Evolutionary conservation across 2,888 invertebrate species (phyloP).

Genomic region (Drosophila tanythrix): DNA sequence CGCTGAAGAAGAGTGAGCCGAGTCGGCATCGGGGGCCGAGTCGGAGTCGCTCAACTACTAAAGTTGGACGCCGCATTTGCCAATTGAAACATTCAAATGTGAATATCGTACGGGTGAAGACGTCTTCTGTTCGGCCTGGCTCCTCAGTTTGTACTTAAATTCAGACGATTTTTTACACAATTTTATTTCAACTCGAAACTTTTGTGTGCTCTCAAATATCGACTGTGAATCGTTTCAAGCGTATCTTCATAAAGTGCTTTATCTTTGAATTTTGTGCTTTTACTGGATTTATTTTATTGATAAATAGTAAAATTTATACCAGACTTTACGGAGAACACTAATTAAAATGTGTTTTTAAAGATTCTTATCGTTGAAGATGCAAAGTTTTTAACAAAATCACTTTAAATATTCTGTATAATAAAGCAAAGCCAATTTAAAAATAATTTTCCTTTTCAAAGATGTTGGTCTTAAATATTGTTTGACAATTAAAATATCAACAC

Average conservation of each 20-base stretch:
- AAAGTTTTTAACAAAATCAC: constrained; percentile 34
- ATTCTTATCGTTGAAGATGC: neutral
- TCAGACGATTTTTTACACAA: constrained; percentile 15
- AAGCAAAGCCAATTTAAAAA: neutral
- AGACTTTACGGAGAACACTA: constrained; percentile 18
- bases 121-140: constrained; percentile 80
- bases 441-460: neutral
- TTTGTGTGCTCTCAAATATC: constrained; percentile 19
- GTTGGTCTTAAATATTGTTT: neutral
- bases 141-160: constrained; percentile 53
- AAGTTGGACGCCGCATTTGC: constrained; percentile 84
- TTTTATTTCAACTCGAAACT: constrained; percentile 22
- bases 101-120: constrained; percentile 85
- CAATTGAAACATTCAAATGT: constrained; percentile 85
- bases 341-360: neutral
- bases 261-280: constrained; percentile 18
- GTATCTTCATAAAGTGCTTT: constrained; percentile 17
- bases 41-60: constrained; percentile 75
- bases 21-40: constrained; percentile 56
- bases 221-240: constrained; percentile 28
- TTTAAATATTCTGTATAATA: constrained; percentile 29
- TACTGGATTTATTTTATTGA: neutral
- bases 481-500: too few species aligned
- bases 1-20: constrained; percentile 54
- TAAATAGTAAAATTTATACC: neutral